Evolutionary conservation across 92 coral and sea anemone species (phyloP).

Genomic region (Palythoa grandis): DNA sequence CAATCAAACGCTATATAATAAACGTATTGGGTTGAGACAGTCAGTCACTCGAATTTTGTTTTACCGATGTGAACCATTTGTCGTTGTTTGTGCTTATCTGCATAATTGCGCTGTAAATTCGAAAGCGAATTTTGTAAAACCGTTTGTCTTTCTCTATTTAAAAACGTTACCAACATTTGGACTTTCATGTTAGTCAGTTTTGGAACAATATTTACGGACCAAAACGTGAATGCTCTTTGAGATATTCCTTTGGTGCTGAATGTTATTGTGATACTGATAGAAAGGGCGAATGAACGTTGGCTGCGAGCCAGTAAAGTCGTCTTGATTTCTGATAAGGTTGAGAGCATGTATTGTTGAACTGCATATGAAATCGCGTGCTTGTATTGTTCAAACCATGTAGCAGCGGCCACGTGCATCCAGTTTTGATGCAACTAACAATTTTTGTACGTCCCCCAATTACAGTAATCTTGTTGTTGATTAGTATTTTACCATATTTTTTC

Average conservation of each 20-base stretch:
- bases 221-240: background rate
- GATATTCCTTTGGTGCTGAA: background rate
- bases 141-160: background rate
- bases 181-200: background rate
- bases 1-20: background rate
- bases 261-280: background rate
- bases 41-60: background rate
- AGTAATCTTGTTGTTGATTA: background rate
- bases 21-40: slow-evolving; percentile 21
- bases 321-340: slow-evolving; percentile 1
- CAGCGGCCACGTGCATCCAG: background rate
- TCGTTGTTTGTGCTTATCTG: background rate
- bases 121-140: background rate
- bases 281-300: slow-evolving; percentile 12
- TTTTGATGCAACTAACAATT: background rate
- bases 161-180: background rate
- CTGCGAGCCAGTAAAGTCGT: slow-evolving; percentile 13
- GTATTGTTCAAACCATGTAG: background rate
- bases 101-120: background rate
- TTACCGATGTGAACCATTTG: background rate
- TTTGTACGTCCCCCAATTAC: background rate
- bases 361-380: background rate
- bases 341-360: background rate
- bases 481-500: background rate
- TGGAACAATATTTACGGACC: background rate